Base-by-base conservation (phyloP, 2,113 vertebrate species). In the Pachyramphus minor region DNA sequence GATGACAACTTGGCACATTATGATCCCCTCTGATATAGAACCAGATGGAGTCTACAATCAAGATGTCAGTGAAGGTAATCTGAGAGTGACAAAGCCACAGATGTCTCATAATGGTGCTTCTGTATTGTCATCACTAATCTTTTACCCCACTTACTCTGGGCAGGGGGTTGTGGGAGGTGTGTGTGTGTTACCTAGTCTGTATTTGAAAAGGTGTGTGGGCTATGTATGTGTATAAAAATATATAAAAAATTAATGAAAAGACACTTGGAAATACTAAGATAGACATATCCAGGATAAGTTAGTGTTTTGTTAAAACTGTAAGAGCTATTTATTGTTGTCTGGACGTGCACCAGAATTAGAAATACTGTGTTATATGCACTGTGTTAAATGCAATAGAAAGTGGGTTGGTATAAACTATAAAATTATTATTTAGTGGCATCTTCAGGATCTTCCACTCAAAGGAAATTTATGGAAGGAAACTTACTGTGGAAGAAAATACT, bases 1-100 rank as follows among this genome's bases (percentile, higher is more conserved):
- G 84, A 99, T 99, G 99, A 99, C 99, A 19, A 99, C 99, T 37
- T 99, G 99, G 99, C 99, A 99, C 73, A 98, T 99, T 50, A 99
- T 99, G 98, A 99, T 99, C 74, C 98, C 99, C 12, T 97, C 99
- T 11, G 99, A 99, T 93, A 98, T 99, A 30, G 99, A 99, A 47
- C 95, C 98, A 2, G 99, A 99, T 68, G 96, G 98, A 35, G 95
- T 98, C 22, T 99, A 99, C 96, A 99, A 95, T 97, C 99, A 99
- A 77, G 99, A 99, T 86, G 98, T 99, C 87, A 99, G 99, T 31
- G 99, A 99, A 98, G 99, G 99, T 99, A 96, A 93, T 58, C 52
- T 31, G 27, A 63, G 62, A 60, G 6, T 62, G 75, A 18, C 73
- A 68, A 63, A 80, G 55, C 30, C 53, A 84, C 73, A 73, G 59